These are phyloP conservation scores for Oncorhynchus kisutch DNA, from an alignment of 2,113 vertebrate genomes.

Conservation along the genomic window DNA sequence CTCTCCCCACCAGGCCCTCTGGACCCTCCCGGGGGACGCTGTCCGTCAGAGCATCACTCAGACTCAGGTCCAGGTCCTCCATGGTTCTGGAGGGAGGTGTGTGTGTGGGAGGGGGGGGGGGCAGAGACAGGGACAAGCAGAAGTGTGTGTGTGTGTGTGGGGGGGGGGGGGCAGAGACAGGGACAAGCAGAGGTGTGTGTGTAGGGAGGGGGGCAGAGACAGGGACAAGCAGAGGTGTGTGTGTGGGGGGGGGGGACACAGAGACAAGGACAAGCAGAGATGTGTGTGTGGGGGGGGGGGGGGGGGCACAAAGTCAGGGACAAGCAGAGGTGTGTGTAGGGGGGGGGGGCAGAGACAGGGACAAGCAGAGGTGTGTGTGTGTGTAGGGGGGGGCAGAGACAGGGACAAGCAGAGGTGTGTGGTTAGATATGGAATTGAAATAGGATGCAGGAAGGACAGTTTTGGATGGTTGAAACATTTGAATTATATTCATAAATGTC, in stretches of 20 bases:
- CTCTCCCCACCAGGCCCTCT: constrained; percentile 80
- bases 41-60: constrained; percentile 88
- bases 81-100: constrained; percentile 52
- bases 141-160: neutral
- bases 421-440: neutral
- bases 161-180: neutral
- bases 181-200: neutral
- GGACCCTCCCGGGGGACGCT: constrained; percentile 70
- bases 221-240: neutral
- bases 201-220: neutral
- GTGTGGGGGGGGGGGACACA: neutral
- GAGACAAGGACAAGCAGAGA: neutral
- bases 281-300: neutral
- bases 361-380: neutral
- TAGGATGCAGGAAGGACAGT: neutral
- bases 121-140: neutral
- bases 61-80: constrained; percentile 83
- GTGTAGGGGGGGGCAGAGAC: neutral
- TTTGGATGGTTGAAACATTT: neutral
- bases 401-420: neutral
- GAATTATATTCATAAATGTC: too few species aligned
- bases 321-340: neutral
- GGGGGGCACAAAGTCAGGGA: neutral
- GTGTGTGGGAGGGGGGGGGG: too few species aligned
- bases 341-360: neutral